phyloP scores from a whole-genome alignment of 2,888 invertebrate species.

The Cataglyphis cursor region DNA sequence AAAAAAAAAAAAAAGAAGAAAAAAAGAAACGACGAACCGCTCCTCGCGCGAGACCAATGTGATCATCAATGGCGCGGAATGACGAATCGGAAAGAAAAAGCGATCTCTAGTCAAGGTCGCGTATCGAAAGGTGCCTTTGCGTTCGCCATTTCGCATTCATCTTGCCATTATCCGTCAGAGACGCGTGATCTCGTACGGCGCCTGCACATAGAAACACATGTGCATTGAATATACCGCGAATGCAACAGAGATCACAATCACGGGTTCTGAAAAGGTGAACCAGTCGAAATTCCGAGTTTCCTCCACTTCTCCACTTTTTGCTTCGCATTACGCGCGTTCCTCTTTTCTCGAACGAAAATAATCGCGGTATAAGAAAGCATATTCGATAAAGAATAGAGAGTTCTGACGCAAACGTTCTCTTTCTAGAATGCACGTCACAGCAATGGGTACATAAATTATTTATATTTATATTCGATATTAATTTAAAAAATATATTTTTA shows the following conservation, averaged over 20 bases:
- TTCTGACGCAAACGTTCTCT: slow-evolving; percentile 18
- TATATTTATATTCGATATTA: neutral
- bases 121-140: slow-evolving; percentile 79
- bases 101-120: slow-evolving; percentile 83
- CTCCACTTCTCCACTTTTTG: slow-evolving; percentile 22
- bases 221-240: slow-evolving; percentile 51
- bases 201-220: slow-evolving; percentile 34
- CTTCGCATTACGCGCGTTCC: slow-evolving; percentile 41
- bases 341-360: slow-evolving; percentile 45
- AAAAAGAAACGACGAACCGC: slow-evolving; percentile 38
- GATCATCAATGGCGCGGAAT: slow-evolving; percentile 76
- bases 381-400: slow-evolving; percentile 30
- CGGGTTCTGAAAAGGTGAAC: slow-evolving; percentile 75
- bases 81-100: slow-evolving; percentile 81
- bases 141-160: slow-evolving; percentile 79
- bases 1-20: slow-evolving; percentile 36
- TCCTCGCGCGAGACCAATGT: slow-evolving; percentile 67
- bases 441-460: neutral
- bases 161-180: slow-evolving; percentile 73
- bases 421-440: neutral
- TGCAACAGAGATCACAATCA: slow-evolving; percentile 58
- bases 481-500: neutral
- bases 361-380: slow-evolving; percentile 31
- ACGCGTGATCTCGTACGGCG: slow-evolving; percentile 57
- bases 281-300: slow-evolving; percentile 76